phyloP scores from a whole-genome alignment of 1,140 invertebrate species.

The Batillaria attramentaria region DNA sequence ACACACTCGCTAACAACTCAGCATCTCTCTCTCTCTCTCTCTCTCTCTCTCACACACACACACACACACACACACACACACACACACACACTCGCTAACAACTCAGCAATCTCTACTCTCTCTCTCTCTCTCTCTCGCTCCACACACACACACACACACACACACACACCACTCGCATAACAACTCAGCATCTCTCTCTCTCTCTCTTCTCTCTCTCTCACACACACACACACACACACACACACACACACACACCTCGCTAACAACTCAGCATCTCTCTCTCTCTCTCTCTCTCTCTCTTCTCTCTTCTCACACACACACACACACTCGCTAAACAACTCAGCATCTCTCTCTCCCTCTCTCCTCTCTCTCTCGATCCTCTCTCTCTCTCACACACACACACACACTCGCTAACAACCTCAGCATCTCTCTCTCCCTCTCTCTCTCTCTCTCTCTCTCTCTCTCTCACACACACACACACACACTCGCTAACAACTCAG shows the following conservation, averaged over 20 bases:
- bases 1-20: too few species aligned
- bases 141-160: conserved; percentile 24
- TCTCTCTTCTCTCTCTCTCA: background rate
- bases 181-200: background rate
- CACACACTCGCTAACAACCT: too few species aligned
- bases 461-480: background rate
- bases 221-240: conserved; percentile 18
- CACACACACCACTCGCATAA: background rate
- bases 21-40: background rate
- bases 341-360: background rate
- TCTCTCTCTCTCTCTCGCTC: too few species aligned
- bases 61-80: conserved; percentile 1
- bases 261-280: background rate
- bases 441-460: background rate
- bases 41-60: background rate
- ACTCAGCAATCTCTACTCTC: too few species aligned
- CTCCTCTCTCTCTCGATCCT: too few species aligned
- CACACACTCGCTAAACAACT: too few species aligned
- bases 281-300: background rate
- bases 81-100: background rate
- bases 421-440: background rate
- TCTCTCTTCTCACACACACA: conserved; percentile 6
- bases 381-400: too few species aligned
- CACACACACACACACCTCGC: background rate
- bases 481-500: background rate